phyloP scores from a whole-genome alignment of 1,140 invertebrate species.

The Heliconius melpomene region DNA sequence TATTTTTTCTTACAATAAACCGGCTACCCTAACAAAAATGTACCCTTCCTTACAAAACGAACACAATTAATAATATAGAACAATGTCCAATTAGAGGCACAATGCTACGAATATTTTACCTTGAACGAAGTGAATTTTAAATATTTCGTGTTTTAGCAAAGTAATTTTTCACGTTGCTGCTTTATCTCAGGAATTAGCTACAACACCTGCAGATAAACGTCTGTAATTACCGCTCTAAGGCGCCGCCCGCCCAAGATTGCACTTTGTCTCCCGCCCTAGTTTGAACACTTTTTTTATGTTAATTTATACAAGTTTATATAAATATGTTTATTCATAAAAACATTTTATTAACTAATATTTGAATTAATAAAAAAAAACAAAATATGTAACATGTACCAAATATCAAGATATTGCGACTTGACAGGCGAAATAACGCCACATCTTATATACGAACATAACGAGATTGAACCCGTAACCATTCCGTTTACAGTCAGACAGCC shows the following conservation, averaged over 20 bases:
- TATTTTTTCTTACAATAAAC: not conserved
- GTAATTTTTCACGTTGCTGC: not conserved
- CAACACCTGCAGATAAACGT: constrained; percentile 20
- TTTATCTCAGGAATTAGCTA: constrained; percentile 13
- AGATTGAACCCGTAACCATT: not conserved
- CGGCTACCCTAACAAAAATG: not conserved
- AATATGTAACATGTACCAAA: too few species aligned
- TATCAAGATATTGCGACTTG: too few species aligned
- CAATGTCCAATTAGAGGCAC: constrained; percentile 1
- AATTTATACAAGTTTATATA: not conserved
- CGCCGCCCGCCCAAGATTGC: constrained; percentile 1
- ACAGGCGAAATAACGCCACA: too few species aligned
- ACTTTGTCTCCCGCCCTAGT: not conserved
- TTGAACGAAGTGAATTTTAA: constrained; percentile 11
- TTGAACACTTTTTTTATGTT: not conserved
- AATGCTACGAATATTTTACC: constrained; percentile 13
- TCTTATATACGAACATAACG: too few species aligned
- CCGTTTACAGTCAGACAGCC: not conserved
- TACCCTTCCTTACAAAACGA: not conserved
- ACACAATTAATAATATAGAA: not conserved
- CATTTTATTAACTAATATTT: not conserved
- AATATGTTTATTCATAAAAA: too few species aligned
- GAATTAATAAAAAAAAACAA: not conserved
- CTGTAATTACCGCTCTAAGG: constrained; percentile 11
- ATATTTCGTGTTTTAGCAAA: constrained; percentile 1